Evolutionary conservation across 2,888 invertebrate species (phyloP).

Genomic region (Dasysyrphus tricinctus): DNA sequence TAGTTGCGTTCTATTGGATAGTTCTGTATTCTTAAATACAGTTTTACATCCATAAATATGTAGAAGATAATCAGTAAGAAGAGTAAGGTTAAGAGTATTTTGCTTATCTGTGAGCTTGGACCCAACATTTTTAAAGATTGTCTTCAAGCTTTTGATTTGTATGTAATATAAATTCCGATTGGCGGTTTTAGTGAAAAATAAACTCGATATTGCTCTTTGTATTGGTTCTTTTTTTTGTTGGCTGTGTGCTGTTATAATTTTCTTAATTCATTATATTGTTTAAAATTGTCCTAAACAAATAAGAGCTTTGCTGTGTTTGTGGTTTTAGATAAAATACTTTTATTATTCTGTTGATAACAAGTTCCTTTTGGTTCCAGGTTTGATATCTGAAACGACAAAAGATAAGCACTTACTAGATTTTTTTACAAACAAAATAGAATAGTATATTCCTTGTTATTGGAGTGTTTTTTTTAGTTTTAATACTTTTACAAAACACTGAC

Average conservation of each 20-base stretch:
- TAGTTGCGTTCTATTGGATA: conserved; percentile 86
- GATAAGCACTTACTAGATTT: conserved; percentile 50
- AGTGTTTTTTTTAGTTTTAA: neutral
- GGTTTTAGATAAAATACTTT: conserved; percentile 22
- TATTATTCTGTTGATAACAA: conserved; percentile 51
- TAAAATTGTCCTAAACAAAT: conserved; percentile 58
- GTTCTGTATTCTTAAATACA: conserved; percentile 89
- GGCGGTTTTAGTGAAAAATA: conserved; percentile 23
- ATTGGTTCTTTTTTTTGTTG: conserved; percentile 12
- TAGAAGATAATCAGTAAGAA: conserved; percentile 87
- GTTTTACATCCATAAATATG: conserved; percentile 88
- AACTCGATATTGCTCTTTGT: conserved; percentile 33
- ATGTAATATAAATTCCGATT: conserved; percentile 51
- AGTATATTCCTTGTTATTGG: neutral
- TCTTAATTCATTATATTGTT: conserved; percentile 8
- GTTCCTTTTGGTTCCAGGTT: conserved; percentile 66
- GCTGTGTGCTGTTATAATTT: conserved; percentile 13
- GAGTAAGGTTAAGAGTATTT: conserved; percentile 86
- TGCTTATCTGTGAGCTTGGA: conserved; percentile 89
- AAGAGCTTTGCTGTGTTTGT: conserved; percentile 34
- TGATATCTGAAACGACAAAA: conserved; percentile 73
- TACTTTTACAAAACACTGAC: neutral
- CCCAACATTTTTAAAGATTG: conserved; percentile 86
- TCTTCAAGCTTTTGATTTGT: conserved; percentile 48
- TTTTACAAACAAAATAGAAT: conserved; percentile 31